Percentiles rank a stretch among this genome's conserved stretches.
These are phyloP conservation scores for Sinocyclocheilus grahami DNA, from an alignment of 2,113 vertebrate species.

Conservation along the genomic window DNA sequence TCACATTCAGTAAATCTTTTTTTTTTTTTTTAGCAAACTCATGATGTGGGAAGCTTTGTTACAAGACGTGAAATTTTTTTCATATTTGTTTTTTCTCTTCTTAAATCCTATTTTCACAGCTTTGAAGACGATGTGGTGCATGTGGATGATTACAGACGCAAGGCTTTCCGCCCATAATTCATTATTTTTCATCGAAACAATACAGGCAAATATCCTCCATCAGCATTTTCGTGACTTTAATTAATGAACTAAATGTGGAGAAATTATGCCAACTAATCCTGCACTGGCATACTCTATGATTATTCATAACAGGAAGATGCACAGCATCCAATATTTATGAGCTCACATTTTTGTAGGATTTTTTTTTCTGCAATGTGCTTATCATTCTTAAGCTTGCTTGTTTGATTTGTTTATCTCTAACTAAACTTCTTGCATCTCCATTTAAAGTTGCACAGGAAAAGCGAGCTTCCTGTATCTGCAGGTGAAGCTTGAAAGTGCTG, in stretches of 20 bases:
- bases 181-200: constrained; percentile 58
- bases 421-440: neutral
- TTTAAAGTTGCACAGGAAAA: constrained; percentile 28
- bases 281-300: constrained; percentile 47
- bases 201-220: constrained; percentile 39
- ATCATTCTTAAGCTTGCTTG: neutral
- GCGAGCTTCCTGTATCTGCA: constrained; percentile 25
- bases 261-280: constrained; percentile 48
- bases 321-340: constrained; percentile 63
- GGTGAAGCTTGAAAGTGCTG: constrained; percentile 47
- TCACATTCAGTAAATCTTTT: neutral
- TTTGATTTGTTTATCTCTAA: constrained; percentile 14
- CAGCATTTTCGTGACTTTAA: constrained; percentile 60
- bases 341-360: neutral
- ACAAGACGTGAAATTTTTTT: constrained; percentile 5
- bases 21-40: neutral
- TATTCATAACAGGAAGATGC: constrained; percentile 56
- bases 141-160: constrained; percentile 17
- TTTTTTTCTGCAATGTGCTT: neutral
- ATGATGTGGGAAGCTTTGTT: constrained; percentile 9
- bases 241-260: constrained; percentile 63
- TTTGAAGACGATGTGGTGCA: constrained; percentile 53
- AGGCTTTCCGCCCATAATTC: constrained; percentile 8
- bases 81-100: neutral
- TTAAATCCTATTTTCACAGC: constrained; percentile 40